Evolutionary conservation across 2,113 vertebrate genomes (phyloP), one percentile per base, ranked within the genome.

Genomic region (Zosterops hypoxanthus): DNA sequence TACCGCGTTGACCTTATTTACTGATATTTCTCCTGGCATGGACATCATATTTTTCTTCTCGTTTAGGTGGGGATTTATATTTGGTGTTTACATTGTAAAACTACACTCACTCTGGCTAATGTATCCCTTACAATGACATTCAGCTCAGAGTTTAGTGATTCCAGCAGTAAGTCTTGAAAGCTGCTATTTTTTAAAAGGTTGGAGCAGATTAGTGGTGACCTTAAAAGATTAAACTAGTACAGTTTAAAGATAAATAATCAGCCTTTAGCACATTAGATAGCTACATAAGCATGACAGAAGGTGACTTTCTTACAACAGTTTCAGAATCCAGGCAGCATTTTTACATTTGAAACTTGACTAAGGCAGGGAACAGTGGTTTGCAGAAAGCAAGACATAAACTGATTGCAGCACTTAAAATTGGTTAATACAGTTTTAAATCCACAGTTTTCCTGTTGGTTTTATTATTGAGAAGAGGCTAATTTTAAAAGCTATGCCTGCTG

Each of bases 181-280:
- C 96, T 95, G 88, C 92, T 94, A 93, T 95, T 97, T 97, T 96
- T 95, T 95, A 92, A 86, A 97, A 95, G 94, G 90, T 96, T 95
- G 94, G 94, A 94, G 96, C 96, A 97, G 95, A 97, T 94, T 95
- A 94, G 93, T 95, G 95, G 89, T 82, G 89, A 97, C 96, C 97
- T 97, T 95, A 94, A 96, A 94, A 95, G 94, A 96, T 95, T 92
- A 93, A 97, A 95, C 80, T 93, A 95, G 91, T 94, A 96, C 78
- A 94, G 94, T 97, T 97, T 95, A 97, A 97, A 98, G 96, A 95
- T 96, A 97, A 97, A 96, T 95, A 94, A 96, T 95, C 96, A 96
- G 82, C 92, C 97, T 94, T 96, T 95, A 95, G 94, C 95, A 94
- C 91, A 96, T 97, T 96, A 94, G 95, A 97, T 97, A 96, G 93